Base-by-base conservation (phyloP, 2,797 vertebrate species). In the Hypotaenidia okinawae region DNA sequence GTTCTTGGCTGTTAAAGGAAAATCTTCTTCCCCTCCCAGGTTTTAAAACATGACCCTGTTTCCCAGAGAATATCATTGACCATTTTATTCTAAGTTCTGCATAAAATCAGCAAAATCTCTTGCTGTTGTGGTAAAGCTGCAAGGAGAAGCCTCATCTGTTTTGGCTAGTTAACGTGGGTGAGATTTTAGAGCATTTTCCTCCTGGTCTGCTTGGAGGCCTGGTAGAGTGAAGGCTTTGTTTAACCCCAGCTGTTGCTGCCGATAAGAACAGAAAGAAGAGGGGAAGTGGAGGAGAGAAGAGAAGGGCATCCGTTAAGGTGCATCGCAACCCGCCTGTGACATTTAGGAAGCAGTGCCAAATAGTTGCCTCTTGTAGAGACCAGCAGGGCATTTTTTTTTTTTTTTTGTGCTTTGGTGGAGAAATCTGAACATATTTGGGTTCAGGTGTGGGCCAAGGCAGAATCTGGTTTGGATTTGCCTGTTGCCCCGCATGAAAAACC, bases 261-360 rank as follows among this genome's bases (percentile, higher is more conserved):
- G 70, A 19, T 52, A 67, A 77, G 57, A 89, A 47, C 4, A 75
- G 79, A 62, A 55, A 51, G n/a, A 68, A 68, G 58, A 62, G 24
- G n/a, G 32, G 35, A 76, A 72, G 37, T 5, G 10, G 55, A 77
- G 51, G 59, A 69, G 30, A 43, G 41, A 13, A 22, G 43, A 69
- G 54, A 32, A 57, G 27, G 2, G 13, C 30, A 47, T 47, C 33
- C 43, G 37, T 62, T 24, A 27, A 51, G 72, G 49, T 28, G 55
- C 45, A 16, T 14, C 0, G 0, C 62, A 79, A 23, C 52, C 57
- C 2, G 2, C 4, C 28, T 51, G 41, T 47, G 49, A 55, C 1
- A 0, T 13, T 30, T 25, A 28, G 66, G 70, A 57, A 7, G 13
- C 3, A 1, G 14, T 55, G 66, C 58, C 43, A 54, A 55, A 54